These are phyloP conservation scores for Acronicta alni DNA, from an alignment of 2,888 invertebrate species.

Conservation along the genomic window DNA sequence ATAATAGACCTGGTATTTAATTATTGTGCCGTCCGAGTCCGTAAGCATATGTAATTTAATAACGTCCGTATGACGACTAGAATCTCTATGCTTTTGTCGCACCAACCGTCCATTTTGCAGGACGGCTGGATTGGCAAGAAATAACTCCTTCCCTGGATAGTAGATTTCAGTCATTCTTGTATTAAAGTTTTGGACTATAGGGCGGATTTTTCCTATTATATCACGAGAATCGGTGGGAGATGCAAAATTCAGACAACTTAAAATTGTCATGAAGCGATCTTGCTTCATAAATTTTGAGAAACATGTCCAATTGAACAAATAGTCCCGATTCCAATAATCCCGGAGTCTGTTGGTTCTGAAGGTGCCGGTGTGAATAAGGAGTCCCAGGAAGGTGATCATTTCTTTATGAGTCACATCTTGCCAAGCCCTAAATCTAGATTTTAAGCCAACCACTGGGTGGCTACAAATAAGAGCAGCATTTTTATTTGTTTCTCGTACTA, in stretches of 20 bases:
- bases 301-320: slow-evolving; percentile 31
- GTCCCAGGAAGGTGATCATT: slow-evolving; percentile 17
- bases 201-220: slow-evolving; percentile 9
- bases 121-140: slow-evolving; percentile 24
- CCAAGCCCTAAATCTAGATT: slow-evolving; percentile 17
- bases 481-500: slow-evolving; percentile 28
- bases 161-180: slow-evolving; percentile 31
- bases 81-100: slow-evolving; percentile 19
- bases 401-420: slow-evolving; percentile 16
- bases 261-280: slow-evolving; percentile 33
- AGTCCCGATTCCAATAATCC: slow-evolving; percentile 31
- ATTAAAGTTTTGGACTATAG: slow-evolving; percentile 30
- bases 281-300: slow-evolving; percentile 31
- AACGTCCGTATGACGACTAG: not conserved
- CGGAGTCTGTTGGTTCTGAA: slow-evolving; percentile 12
- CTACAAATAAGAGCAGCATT: not conserved
- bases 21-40: slow-evolving; percentile 30
- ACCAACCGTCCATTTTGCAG: slow-evolving; percentile 10
- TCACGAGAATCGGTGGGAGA: not conserved
- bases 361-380: slow-evolving; percentile 27
- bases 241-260: slow-evolving; percentile 16
- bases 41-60: slow-evolving; percentile 21
- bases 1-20: slow-evolving; percentile 21
- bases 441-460: not conserved
- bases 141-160: slow-evolving; percentile 28